Evolutionary conservation across 2,888 invertebrate species (phyloP), one percentile per base, ranked within the genome.

Genomic region (Drosophila fulvimacula): DNA sequence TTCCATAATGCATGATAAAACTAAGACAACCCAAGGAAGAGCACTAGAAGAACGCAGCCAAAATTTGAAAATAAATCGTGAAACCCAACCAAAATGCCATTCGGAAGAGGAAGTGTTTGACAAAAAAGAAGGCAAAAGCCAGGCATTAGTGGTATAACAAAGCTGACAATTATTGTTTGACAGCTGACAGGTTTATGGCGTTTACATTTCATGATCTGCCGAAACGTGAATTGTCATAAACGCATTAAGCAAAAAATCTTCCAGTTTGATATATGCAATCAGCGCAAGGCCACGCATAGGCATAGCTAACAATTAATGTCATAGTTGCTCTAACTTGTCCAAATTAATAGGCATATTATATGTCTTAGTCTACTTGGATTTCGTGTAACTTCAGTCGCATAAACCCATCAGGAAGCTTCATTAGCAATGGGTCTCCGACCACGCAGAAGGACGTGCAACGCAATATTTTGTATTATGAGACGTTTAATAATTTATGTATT

Each of bases 401-500:
- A 61, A 75, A 75, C 75, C 9, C 48, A 17, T 0, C 30, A 30
- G 38, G 46, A 6, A 52, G 49, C 52, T 53, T 76, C 72, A 76
- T 76, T 76, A 76, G 76, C 76, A 60, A 57, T 34, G 41, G 39
- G 32, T 39, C 19, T 21, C 39, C 15, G 36, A 21, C 57, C 60
- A 51, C 38, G 30, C 27, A 30, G n/a, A 30, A 17, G 38, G 53
- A 57, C 52, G 66, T 74, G 74, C 62, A 32, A 36, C 73, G 58
- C 52, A 66, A 38, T 57, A 75, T 71, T 73, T 71, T 73, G 79
- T 83, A 78, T 84, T 83, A 82, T 73, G 68, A 69, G 75, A 84
- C 63, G 65, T 76, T 85, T 87, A 81, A 87, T 84, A 85, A 87
- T 85, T 87, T 85, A 85, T 85, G 79, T 82, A 82, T 82, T 85